Percentiles rank a stretch among this genome's conserved stretches.
Evolutionary conservation across 2,113 vertebrate genomes (phyloP).

Genomic region (Delphinapterus leucas): DNA sequence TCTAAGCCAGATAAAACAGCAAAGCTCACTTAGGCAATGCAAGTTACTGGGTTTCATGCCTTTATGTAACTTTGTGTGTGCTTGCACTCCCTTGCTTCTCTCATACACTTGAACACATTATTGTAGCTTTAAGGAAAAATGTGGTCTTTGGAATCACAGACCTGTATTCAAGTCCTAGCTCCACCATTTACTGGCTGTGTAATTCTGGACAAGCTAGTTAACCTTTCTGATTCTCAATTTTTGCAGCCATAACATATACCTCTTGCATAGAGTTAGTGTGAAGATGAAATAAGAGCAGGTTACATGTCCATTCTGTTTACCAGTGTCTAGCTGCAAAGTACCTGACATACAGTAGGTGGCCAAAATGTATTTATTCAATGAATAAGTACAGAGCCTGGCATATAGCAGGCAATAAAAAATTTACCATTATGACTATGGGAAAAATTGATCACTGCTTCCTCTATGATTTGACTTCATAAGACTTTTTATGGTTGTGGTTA

Average conservation of each 20-base stretch:
- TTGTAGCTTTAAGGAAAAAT: neutral
- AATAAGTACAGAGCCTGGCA: neutral
- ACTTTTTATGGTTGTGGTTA: neutral
- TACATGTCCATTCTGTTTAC: neutral
- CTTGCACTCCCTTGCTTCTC: neutral
- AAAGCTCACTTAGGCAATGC: neutral
- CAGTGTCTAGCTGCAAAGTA: neutral
- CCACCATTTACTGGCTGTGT: neutral
- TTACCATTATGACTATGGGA: neutral
- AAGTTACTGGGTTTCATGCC: neutral
- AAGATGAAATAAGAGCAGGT: neutral
- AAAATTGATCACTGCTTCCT: neutral
- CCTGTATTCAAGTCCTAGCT: neutral
- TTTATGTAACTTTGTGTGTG: neutral
- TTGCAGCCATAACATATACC: neutral
- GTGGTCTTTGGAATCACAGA: neutral
- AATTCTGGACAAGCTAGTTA: neutral
- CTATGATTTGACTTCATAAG: neutral
- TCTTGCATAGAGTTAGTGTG: neutral
- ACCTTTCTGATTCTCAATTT: neutral
- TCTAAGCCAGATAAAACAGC: neutral
- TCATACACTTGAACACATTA: neutral
- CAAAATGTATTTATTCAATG: neutral
- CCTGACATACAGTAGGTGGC: neutral
- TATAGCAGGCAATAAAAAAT: neutral